phyloP scores from a whole-genome alignment of 2,113 vertebrate genomes.

The Rhinolophus sinicus region DNA sequence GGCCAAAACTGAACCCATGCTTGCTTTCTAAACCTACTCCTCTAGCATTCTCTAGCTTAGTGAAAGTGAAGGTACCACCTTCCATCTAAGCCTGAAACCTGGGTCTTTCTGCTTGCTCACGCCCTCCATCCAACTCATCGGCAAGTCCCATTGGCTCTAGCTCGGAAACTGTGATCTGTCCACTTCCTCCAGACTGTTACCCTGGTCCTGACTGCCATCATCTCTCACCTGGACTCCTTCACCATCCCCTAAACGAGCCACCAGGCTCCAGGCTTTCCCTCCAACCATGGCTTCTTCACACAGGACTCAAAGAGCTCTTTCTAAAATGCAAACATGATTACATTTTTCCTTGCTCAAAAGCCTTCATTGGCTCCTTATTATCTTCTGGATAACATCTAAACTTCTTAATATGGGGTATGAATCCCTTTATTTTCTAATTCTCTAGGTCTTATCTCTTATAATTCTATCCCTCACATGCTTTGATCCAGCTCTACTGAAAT shows the following conservation, averaged over 20 bases:
- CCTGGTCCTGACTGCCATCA: background rate
- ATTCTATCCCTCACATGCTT: background rate
- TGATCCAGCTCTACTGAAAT: conserved; percentile 4
- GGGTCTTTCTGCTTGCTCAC: background rate
- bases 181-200: background rate
- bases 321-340: background rate
- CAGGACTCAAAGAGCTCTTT: background rate
- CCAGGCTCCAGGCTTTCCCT: background rate
- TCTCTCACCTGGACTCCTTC: background rate
- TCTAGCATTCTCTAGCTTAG: background rate
- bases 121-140: background rate
- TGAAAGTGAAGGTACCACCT: background rate
- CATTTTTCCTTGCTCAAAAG: background rate
- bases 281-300: background rate
- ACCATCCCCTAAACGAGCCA: background rate
- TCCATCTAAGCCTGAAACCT: background rate
- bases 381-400: background rate
- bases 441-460: background rate
- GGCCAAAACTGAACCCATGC: background rate
- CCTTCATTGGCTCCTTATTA: background rate
- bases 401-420: background rate
- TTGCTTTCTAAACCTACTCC: background rate
- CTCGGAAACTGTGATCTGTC: background rate
- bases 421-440: conserved; percentile 45
- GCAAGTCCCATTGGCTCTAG: background rate